phyloP scores from a whole-genome alignment of 2,888 invertebrate species.

The Hedya salicella region DNA sequence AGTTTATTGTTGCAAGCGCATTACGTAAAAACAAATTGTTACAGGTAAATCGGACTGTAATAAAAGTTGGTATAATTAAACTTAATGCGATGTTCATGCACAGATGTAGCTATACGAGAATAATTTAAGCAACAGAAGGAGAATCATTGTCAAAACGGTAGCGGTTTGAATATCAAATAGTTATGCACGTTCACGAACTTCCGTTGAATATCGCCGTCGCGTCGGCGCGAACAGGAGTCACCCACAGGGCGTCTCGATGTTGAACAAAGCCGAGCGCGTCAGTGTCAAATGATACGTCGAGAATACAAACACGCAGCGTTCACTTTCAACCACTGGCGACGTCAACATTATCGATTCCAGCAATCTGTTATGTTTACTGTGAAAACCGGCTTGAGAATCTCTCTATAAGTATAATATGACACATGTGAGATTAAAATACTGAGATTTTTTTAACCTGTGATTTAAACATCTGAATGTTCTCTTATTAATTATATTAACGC shows the following conservation, averaged over 20 bases:
- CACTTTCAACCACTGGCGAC: constrained; percentile 76
- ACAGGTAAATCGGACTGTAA: neutral
- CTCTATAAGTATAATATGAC: constrained; percentile 55
- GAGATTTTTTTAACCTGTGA: constrained; percentile 14
- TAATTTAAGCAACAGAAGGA: constrained; percentile 13
- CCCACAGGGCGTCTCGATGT: constrained; percentile 44
- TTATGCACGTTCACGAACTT: constrained; percentile 30
- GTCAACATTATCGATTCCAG: constrained; percentile 62
- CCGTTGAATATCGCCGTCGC: constrained; percentile 19
- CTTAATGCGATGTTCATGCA: neutral
- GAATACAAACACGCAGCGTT: constrained; percentile 80
- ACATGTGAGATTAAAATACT: constrained; percentile 2
- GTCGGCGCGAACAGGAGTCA: constrained; percentile 29
- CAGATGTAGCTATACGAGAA: neutral
- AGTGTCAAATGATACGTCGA: constrained; percentile 69
- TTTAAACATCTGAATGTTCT: constrained; percentile 41
- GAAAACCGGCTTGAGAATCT: constrained; percentile 55
- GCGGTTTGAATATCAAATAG: constrained; percentile 38
- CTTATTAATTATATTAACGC: constrained; percentile 48
- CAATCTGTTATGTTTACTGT: constrained; percentile 53
- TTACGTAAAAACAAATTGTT: neutral
- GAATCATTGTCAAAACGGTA: constrained; percentile 23
- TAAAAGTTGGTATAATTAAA: neutral
- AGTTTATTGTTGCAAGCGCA: constrained; percentile 1
- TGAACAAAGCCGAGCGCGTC: constrained; percentile 69